Percentiles rank a stretch among this genome's conserved stretches.
Evolutionary conservation across 2,888 invertebrate genomes (phyloP).

Genomic region (Quadroppia sp.): DNA sequence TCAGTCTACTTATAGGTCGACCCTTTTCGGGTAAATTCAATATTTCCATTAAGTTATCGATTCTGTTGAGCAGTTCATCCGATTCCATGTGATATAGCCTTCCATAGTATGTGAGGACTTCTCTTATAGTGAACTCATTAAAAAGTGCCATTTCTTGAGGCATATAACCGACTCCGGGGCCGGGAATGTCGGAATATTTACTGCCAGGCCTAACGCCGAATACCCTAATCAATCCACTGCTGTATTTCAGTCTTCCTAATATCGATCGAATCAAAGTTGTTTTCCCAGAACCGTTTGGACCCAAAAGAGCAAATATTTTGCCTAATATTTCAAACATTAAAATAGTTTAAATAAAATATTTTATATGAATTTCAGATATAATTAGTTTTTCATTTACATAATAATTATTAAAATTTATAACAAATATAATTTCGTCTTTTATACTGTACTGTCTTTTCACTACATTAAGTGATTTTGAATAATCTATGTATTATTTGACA

Average conservation of each 20-base stretch:
- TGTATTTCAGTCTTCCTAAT: slow-evolving; percentile 31
- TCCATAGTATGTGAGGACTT: slow-evolving; percentile 42
- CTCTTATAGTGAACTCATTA: slow-evolving; percentile 39
- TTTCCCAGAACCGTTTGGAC: slow-evolving; percentile 42
- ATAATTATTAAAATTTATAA: no score
- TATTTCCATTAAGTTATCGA: slow-evolving; percentile 35
- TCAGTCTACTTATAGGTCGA: slow-evolving; percentile 34
- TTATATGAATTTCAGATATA: no score
- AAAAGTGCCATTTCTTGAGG: slow-evolving; percentile 43
- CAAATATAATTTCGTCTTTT: no score
- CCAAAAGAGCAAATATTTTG: slow-evolving; percentile 42
- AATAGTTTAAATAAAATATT: no score
- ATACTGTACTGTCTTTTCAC: no score
- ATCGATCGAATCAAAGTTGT: slow-evolving; percentile 40
- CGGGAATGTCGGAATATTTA: slow-evolving; percentile 37
- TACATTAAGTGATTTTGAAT: no score
- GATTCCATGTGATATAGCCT: slow-evolving; percentile 26
- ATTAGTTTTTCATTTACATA: no score
- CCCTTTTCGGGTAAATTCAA: slow-evolving; percentile 40
- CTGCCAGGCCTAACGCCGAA: slow-evolving; percentile 39
- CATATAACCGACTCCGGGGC: slow-evolving; percentile 43
- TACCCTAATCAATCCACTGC: slow-evolving; percentile 31
- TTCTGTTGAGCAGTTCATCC: slow-evolving; percentile 6
- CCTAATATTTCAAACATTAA: slow-evolving; percentile 29
- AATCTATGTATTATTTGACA: no score